These are phyloP conservation scores for Stenopsyche tienmushanensis DNA, from an alignment of 1,140 invertebrate species.

Conservation along the genomic window DNA sequence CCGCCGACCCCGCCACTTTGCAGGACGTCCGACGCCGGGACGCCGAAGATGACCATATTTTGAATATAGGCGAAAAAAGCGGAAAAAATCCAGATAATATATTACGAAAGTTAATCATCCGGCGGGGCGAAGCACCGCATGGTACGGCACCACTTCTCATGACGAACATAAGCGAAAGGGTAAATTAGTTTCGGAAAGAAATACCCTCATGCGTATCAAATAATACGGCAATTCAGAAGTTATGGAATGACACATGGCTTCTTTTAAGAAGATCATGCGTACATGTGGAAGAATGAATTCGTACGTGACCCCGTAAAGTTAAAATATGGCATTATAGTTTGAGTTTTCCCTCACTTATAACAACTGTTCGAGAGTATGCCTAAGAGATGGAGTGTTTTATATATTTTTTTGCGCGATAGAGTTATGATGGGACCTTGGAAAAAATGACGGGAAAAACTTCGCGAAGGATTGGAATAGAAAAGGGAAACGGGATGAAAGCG, in stretches of 20 bases:
- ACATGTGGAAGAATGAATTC: neutral
- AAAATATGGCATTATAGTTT: neutral
- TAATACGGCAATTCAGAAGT: slow-evolving; percentile 10
- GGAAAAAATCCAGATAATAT: no score
- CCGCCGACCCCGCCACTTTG: neutral
- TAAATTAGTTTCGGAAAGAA: slow-evolving; percentile 13
- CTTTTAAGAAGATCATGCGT: neutral
- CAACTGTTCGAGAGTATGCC: no score
- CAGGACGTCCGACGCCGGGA: no score
- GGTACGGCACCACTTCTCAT: slow-evolving; percentile 14
- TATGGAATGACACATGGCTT: neutral
- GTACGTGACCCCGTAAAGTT: neutral
- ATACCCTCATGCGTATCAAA: neutral
- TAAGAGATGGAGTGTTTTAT: neutral
- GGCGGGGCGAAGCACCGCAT: neutral
- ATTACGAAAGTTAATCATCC: no score
- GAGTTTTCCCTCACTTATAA: neutral
- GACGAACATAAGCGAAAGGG: no score
- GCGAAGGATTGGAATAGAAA: neutral
- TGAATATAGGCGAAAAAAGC: no score
- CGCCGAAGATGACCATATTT: no score
- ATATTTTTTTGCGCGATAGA: neutral
- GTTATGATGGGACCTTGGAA: neutral
- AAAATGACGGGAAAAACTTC: neutral
- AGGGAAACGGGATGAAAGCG: neutral